These are phyloP conservation scores for Azemiops feae DNA, from an alignment of 2,113 vertebrate species.

Conservation along the genomic window DNA sequence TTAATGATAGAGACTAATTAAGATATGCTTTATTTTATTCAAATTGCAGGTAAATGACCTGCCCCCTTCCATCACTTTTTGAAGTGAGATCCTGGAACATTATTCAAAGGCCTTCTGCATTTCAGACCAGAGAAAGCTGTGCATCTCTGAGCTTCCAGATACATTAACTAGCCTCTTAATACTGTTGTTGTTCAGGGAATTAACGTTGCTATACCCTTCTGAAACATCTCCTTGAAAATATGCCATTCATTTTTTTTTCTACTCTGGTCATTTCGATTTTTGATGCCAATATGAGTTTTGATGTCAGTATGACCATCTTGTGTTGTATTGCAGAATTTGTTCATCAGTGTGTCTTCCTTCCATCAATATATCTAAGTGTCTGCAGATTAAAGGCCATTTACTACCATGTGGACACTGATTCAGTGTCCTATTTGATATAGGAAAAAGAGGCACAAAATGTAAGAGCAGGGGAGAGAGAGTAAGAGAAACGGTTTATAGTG, in stretches of 20 bases:
- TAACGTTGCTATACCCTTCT: neutral
- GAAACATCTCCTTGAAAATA: neutral
- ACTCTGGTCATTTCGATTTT: neutral
- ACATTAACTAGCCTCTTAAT: neutral
- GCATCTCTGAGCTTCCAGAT: neutral
- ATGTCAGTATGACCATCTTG: neutral
- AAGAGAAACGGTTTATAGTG: neutral
- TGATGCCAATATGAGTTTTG: neutral
- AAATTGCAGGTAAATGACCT: neutral
- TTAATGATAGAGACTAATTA: neutral
- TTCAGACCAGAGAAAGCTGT: neutral
- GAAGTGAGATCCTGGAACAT: neutral
- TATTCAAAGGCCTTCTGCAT: neutral
- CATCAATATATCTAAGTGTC: neutral
- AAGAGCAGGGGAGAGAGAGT: neutral
- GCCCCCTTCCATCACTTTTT: neutral
- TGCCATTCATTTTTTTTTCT: neutral
- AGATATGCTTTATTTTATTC: neutral
- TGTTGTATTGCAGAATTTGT: neutral
- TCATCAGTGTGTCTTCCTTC: neutral
- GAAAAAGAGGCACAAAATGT: neutral
- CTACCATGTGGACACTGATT: neutral
- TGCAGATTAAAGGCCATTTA: neutral
- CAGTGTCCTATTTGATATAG: neutral
- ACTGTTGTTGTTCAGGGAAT: neutral